Evolutionary conservation across 2,113 vertebrate genomes (phyloP), one percentile per base, ranked within the genome.

Genomic region (Mesitornis unicolor): DNA sequence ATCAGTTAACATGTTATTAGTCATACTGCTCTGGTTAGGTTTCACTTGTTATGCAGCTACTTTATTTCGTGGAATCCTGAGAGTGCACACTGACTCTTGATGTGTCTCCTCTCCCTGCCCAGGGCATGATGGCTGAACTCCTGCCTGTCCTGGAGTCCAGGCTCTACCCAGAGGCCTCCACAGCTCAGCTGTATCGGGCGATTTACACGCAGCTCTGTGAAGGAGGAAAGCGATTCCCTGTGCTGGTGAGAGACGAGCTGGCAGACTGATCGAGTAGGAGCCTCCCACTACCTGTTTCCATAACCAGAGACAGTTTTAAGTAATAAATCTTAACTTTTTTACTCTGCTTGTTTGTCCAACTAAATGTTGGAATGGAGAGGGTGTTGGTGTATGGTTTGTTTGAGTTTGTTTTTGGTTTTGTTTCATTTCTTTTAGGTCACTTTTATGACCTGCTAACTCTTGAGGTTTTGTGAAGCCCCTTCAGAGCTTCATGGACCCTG

Each of bases 151-250:
- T 98, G 53, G 94, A 96, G 7, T 35, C 97, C 16, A 26, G 81
- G 43, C 31, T 48, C 3, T 76, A 75, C 12, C 45, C 14, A 0
- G 97, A 75, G 61, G 47, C 73, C 10, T 84, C 97, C 35, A 86
- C 70, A 5, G 64, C 95, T 40, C 93, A 76, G 3, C 95, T 98
- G 11, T 98, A 98, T 47, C 98, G 99, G 38, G 98, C 98, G 2
- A 6, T 98, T 4, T 98, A 99, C 95, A 99, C 98, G 0, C 97
- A 99, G 87, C 98, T 99, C 68, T 99, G 98, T 2, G 98, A 99
- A 81, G 98, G 98, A 16, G 98, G 99, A 7, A 43, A 93, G 59
- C 90, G 16, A 5, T 99, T 99, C 96, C 98, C 99, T 8, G 97
- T 98, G 7, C 76, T 99, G 60, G 97, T 99, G 45, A 96, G 95